phyloP scores from a whole-genome alignment of 1,140 invertebrate species.

The Bombus pascuorum region DNA sequence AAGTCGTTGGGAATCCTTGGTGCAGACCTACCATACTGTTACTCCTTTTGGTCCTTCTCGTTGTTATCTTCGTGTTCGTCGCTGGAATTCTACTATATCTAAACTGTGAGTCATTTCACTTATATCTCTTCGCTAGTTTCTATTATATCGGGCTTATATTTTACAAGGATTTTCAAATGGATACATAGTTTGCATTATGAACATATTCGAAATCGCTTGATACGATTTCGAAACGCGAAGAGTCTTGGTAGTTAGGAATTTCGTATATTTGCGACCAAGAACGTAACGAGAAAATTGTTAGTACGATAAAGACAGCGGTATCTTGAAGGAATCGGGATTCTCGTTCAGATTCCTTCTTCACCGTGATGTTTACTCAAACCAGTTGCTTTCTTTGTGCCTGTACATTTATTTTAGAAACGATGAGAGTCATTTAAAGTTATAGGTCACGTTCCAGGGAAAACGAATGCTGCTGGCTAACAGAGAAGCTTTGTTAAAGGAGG shows the following conservation, averaged over 20 bases:
- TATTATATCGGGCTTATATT: not conserved
- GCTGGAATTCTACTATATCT: slow-evolving; percentile 84
- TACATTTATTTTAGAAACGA: not conserved
- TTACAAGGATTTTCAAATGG: too few species aligned
- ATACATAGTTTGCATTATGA: too few species aligned
- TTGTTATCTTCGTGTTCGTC: slow-evolving; percentile 84
- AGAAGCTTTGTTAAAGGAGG: slow-evolving; percentile 27
- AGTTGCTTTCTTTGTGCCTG: not conserved
- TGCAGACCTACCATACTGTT: slow-evolving; percentile 83
- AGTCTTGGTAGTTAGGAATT: too few species aligned
- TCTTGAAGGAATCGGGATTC: not conserved
- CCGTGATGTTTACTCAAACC: not conserved
- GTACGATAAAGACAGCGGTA: too few species aligned
- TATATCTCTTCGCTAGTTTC: not conserved
- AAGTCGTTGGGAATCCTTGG: slow-evolving; percentile 78
- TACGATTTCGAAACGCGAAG: too few species aligned
- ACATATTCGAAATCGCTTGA: too few species aligned
- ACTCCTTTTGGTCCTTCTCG: slow-evolving; percentile 82
- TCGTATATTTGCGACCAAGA: too few species aligned
- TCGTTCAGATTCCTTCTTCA: not conserved
- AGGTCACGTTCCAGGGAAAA: not conserved
- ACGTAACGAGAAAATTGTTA: too few species aligned
- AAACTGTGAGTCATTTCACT: slow-evolving; percentile 83
- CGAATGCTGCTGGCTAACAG: not conserved
- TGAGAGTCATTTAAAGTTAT: slow-evolving; percentile 27